Evolutionary conservation across 1,140 invertebrate genomes (phyloP).

Genomic region (Prorops nasuta): DNA sequence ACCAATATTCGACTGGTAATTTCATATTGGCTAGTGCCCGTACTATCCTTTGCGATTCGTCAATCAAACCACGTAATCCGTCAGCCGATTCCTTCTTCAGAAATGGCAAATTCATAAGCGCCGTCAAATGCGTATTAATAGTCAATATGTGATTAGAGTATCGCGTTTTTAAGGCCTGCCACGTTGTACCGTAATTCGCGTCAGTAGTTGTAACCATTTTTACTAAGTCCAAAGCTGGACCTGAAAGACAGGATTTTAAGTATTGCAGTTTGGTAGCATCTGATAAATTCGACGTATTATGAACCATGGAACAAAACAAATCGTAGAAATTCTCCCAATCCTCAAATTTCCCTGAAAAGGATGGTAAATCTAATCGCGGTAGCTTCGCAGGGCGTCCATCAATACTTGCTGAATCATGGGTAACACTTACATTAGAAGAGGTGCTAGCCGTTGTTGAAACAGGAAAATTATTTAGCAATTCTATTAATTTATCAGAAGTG

Average conservation of each 20-base stretch:
- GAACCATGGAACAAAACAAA: not conserved
- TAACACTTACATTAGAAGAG: not conserved
- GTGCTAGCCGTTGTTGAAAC: not conserved
- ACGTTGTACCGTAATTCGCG: not conserved
- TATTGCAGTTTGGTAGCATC: not conserved
- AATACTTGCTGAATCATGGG: not conserved
- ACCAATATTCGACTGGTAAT: not conserved
- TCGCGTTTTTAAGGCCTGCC: not conserved
- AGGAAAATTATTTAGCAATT: no score
- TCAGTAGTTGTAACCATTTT: not conserved
- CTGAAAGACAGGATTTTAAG: not conserved
- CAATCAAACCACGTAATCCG: not conserved
- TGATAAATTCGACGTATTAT: not conserved
- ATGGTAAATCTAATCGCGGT: not conserved
- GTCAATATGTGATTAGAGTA: not conserved
- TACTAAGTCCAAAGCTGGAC: not conserved
- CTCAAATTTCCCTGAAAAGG: not conserved
- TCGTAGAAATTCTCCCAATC: not conserved
- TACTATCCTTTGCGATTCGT: not conserved
- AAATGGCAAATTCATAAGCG: not conserved
- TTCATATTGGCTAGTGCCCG: not conserved
- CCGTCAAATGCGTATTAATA: not conserved
- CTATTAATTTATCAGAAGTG: no score
- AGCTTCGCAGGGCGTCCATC: no score
- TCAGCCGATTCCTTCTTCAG: not conserved